Evolutionary conservation across 2,888 invertebrate genomes (phyloP).

Genomic region (Euplagia quadripunctaria): DNA sequence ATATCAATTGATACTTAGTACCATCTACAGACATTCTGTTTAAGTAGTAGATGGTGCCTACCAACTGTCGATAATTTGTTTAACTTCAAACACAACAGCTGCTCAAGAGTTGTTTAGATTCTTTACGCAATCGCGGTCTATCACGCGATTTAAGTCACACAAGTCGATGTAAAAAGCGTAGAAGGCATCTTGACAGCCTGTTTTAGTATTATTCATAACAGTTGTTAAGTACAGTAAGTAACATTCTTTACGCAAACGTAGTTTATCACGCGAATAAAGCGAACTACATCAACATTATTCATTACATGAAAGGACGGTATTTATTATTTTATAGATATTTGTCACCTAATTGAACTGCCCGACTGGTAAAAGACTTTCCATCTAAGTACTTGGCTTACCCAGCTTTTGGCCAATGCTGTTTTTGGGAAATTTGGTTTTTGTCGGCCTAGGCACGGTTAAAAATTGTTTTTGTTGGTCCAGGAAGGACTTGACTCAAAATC

Average conservation of each 20-base stretch:
- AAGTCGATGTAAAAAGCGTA: not conserved
- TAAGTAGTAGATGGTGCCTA: not conserved
- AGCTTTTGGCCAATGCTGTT: no score
- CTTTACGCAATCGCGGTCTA: not conserved
- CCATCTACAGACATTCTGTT: no score
- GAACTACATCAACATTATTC: not conserved
- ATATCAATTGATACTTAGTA: no score
- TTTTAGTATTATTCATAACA: not conserved
- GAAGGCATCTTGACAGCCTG: not conserved
- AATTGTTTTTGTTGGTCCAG: no score
- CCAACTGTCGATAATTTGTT: not conserved
- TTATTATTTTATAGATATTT: not conserved
- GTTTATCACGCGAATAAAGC: constrained; percentile 1
- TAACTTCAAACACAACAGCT: not conserved
- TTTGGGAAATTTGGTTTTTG: no score
- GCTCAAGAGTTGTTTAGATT: not conserved
- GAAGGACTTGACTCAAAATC: no score
- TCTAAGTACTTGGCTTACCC: no score
- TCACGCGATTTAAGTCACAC: not conserved
- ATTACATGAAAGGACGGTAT: not conserved
- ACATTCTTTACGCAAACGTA: not conserved
- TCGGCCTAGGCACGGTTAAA: no score
- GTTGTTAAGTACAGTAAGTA: not conserved
- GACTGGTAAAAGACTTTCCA: no score
- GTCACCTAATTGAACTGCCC: not conserved